Evolutionary conservation across 30 jellyfish, hydroid and myxozoan genomes (phyloP).

Genomic region (Aurelia sp.): DNA sequence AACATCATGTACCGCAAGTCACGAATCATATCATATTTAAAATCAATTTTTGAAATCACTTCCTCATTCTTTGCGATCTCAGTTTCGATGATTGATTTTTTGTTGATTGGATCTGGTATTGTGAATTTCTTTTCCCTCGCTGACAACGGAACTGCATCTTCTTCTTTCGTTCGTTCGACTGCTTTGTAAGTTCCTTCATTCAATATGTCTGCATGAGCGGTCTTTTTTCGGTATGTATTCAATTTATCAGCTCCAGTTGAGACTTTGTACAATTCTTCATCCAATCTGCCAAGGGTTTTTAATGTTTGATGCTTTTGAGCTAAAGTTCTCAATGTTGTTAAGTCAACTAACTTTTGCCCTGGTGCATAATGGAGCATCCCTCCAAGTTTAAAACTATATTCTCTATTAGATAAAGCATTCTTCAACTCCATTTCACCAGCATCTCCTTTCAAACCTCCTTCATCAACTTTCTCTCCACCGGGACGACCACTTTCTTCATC

Average conservation of each 20-base stretch:
- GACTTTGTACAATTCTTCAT: slow-evolving; percentile 48
- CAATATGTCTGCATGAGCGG: slow-evolving; percentile 22
- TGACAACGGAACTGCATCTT: slow-evolving; percentile 28
- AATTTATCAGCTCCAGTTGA: slow-evolving; percentile 44
- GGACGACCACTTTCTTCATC: not conserved
- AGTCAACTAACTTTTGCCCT: slow-evolving; percentile 19
- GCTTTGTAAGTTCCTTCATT: slow-evolving; percentile 10
- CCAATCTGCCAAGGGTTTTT: slow-evolving; percentile 43
- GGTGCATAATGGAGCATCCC: slow-evolving; percentile 28
- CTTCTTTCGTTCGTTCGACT: not conserved
- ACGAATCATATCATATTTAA: slow-evolving; percentile 60
- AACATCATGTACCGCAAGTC: slow-evolving; percentile 58
- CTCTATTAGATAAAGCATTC: not conserved
- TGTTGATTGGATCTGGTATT: slow-evolving; percentile 55
- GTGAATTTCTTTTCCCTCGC: slow-evolving; percentile 24
- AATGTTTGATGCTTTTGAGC: slow-evolving; percentile 71
- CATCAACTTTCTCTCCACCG: not conserved
- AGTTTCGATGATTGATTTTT: slow-evolving; percentile 12
- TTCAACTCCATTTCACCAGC: not conserved
- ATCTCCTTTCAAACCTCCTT: not conserved
- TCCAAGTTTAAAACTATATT: not conserved
- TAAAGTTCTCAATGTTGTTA: slow-evolving; percentile 54
- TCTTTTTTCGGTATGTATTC: slow-evolving; percentile 29
- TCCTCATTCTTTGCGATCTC: slow-evolving; percentile 40
- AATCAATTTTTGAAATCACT: slow-evolving; percentile 39